phyloP scores from a whole-genome alignment of 2,113 vertebrate genomes.

The Salvelinus namaycush region DNA sequence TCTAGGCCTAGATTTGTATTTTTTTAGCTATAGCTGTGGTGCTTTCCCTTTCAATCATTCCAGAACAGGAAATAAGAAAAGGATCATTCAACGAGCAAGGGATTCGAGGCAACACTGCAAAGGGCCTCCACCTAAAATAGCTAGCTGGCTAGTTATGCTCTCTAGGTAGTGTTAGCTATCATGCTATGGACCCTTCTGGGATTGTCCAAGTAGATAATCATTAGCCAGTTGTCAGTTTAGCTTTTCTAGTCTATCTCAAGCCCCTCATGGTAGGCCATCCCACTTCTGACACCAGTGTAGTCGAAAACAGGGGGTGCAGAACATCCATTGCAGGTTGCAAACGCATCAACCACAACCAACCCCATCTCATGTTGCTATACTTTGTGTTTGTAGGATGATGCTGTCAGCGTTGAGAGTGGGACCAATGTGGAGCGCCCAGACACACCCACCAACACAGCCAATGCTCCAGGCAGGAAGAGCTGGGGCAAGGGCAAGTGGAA shows the following conservation, averaged over 20 bases:
- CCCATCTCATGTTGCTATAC: neutral
- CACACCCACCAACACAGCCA: constrained; percentile 97
- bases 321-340: too few species aligned
- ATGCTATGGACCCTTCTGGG: neutral
- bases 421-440: constrained; percentile 92
- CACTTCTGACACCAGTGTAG: too few species aligned
- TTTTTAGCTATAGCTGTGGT: neutral
- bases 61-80: neutral
- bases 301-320: too few species aligned
- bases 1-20: too few species aligned
- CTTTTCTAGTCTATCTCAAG: too few species aligned
- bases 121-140: neutral
- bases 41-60: neutral
- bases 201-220: too few species aligned
- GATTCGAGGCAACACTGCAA: neutral
- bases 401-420: constrained; percentile 92
- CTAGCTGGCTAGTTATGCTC: constrained; percentile 1
- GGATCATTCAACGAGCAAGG: too few species aligned
- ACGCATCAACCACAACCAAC: too few species aligned
- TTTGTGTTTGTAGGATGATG: constrained; percentile 83
- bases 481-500: constrained; percentile 99
- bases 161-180: neutral
- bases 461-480: constrained; percentile 93
- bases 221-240: too few species aligned
- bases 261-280: too few species aligned